Conservation (phyloP, 2,888 invertebrate species). For the Tetramorium bicarinatum region DNA sequence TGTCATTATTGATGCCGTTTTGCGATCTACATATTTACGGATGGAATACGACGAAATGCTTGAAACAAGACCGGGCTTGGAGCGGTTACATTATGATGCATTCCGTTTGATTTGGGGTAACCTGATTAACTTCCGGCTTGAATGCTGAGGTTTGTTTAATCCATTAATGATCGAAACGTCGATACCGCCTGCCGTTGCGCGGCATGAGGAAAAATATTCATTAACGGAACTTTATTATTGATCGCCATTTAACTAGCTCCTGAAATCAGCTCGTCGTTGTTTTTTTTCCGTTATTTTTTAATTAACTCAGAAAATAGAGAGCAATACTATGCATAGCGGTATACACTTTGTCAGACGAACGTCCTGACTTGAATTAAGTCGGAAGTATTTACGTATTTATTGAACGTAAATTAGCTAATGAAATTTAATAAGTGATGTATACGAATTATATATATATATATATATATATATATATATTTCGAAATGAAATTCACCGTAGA, state of each 20-base stretch:
- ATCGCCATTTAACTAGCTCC: constrained; percentile 36
- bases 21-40: constrained; percentile 60
- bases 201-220: background rate
- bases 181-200: background rate
- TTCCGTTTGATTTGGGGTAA: constrained; percentile 63
- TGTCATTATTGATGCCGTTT: constrained; percentile 62
- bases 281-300: constrained; percentile 13
- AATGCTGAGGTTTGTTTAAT: constrained; percentile 51
- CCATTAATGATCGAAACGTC: background rate
- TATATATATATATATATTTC: background rate
- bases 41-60: constrained; percentile 49
- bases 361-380: background rate
- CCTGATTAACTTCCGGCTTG: constrained; percentile 54
- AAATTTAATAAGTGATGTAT: background rate
- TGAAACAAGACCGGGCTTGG: background rate
- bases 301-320: constrained; percentile 19
- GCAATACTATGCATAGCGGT: background rate
- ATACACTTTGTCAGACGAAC: background rate
- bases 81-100: constrained; percentile 49
- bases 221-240: constrained; percentile 51
- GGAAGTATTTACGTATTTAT: background rate
- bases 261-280: background rate
- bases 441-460: background rate
- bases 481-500: background rate
- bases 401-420: background rate